phyloP scores from a whole-genome alignment of 2,113 vertebrate genomes.

The Dromiciops gliroides region DNA sequence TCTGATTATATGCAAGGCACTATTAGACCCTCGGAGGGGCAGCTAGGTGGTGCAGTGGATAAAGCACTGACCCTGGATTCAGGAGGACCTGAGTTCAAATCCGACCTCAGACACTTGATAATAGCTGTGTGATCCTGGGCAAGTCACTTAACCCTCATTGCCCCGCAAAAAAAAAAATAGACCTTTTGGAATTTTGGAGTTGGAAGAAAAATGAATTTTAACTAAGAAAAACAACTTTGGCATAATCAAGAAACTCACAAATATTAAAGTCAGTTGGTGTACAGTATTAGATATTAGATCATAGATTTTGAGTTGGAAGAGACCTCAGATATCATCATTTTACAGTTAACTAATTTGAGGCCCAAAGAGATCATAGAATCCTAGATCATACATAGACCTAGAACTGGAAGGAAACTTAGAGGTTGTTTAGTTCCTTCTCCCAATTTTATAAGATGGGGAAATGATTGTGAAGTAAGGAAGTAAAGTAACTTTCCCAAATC shows the following conservation, averaged over 20 bases:
- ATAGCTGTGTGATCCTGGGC: too few species aligned
- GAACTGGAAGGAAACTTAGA: not conserved
- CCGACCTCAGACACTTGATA: too few species aligned
- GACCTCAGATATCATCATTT: not conserved
- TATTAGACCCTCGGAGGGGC: too few species aligned
- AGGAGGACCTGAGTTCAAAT: too few species aligned
- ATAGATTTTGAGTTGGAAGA: not conserved
- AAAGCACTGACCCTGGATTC: too few species aligned
- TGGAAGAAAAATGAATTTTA: not conserved
- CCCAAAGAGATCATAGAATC: not conserved
- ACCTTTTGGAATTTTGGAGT: not conserved
- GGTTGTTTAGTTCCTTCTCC: not conserved
- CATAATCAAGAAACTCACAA: slow-evolving; percentile 10
- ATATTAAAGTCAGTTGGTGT: not conserved
- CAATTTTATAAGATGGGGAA: not conserved
- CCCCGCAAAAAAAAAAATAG: too few species aligned
- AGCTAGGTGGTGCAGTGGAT: too few species aligned
- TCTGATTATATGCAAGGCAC: not conserved
- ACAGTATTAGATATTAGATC: not conserved
- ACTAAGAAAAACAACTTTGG: not conserved
- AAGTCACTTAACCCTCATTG: too few species aligned
- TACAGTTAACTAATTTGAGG: not conserved
- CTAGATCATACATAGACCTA: not conserved
- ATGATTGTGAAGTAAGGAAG: not conserved
- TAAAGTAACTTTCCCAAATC: not conserved